These are phyloP conservation scores for Periophthalmodon schlosseri DNA, from an alignment of 2,113 vertebrate species.

Conservation along the genomic window DNA sequence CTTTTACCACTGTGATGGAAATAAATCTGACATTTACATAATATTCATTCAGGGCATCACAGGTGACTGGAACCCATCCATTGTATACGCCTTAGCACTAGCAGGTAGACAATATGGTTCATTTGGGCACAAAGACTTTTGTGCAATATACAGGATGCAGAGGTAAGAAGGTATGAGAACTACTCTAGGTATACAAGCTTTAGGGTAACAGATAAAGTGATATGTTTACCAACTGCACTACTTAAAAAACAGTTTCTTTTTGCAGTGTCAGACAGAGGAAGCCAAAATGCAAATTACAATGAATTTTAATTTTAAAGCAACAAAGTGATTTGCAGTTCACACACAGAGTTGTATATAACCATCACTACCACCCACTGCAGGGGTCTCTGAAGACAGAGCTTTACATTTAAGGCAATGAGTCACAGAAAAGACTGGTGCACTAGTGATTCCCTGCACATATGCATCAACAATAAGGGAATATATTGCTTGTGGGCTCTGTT, in stretches of 20 bases:
- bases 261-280: too few species aligned
- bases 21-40: not conserved
- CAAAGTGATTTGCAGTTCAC: slow-evolving; percentile 26
- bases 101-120: not conserved
- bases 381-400: slow-evolving; percentile 29
- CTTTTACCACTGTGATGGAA: not conserved
- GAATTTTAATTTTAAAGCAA: not conserved
- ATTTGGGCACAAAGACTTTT: not conserved
- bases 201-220: not conserved
- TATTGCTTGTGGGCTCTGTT: slow-evolving; percentile 55
- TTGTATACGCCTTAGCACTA: not conserved
- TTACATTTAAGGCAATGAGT: slow-evolving; percentile 70
- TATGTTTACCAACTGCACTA: not conserved
- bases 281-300: too few species aligned
- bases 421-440: slow-evolving; percentile 33
- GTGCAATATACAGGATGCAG: slow-evolving; percentile 1
- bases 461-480: slow-evolving; percentile 30
- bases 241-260: not conserved
- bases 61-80: not conserved
- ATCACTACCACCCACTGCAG: slow-evolving; percentile 22
- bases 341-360: slow-evolving; percentile 19
- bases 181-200: not conserved
- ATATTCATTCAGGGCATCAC: not conserved
- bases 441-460: slow-evolving; percentile 45
- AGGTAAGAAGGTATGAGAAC: too few species aligned